phyloP scores from a whole-genome alignment of 2,797 vertebrate genomes.

The Sebastes hubbsi region DNA sequence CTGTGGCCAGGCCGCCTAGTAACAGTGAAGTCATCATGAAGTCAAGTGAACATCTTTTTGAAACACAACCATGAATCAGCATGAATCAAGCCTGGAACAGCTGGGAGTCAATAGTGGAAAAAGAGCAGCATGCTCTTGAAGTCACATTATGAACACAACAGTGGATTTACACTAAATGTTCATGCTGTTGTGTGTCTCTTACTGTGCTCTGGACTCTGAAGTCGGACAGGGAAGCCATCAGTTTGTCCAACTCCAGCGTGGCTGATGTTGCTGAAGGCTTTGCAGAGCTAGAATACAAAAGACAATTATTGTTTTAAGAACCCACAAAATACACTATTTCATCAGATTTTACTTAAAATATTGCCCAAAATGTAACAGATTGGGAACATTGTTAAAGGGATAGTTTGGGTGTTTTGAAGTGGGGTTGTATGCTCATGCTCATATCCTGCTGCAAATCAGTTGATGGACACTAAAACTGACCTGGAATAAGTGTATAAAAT shows the following conservation, averaged over 20 bases:
- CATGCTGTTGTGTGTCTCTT: slow-evolving; percentile 53
- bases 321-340: background rate
- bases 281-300: slow-evolving; percentile 64
- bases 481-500: background rate
- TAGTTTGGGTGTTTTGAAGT: too few relatives aligned
- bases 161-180: background rate
- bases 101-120: background rate
- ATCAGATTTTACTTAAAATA: background rate
- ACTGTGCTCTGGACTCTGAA: slow-evolving; percentile 93
- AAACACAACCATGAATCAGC: slow-evolving; percentile 1
- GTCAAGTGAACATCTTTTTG: background rate
- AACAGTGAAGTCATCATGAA: slow-evolving; percentile 27
- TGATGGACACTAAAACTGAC: background rate
- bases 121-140: background rate
- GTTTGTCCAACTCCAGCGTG: slow-evolving; percentile 91
- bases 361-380: too few relatives aligned
- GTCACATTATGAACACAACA: background rate
- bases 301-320: background rate
- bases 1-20: slow-evolving; percentile 11
- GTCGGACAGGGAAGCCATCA: slow-evolving; percentile 94
- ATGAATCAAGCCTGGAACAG: background rate
- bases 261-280: slow-evolving; percentile 90
- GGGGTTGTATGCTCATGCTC: background rate
- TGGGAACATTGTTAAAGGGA: background rate
- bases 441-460: background rate